Evolutionary conservation across 2,888 invertebrate genomes (phyloP).

Genomic region (Drosophila demipolita): DNA sequence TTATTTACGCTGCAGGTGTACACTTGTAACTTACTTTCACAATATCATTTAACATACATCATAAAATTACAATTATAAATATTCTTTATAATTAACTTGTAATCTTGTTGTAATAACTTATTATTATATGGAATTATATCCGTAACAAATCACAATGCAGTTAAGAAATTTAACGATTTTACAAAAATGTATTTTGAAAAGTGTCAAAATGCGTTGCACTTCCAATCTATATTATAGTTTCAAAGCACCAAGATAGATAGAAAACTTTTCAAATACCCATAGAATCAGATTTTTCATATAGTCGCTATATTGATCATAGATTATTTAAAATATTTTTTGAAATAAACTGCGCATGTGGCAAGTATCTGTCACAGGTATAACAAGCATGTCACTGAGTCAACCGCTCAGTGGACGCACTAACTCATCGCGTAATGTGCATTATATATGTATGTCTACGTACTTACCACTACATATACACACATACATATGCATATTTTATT

Average conservation of each 20-base stretch:
- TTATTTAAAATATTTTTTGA: background rate
- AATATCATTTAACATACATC: background rate
- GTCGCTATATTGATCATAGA: background rate
- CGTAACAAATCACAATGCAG: background rate
- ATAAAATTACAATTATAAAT: background rate
- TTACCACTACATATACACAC: background rate
- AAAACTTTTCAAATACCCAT: background rate
- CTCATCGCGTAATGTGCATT: slow-evolving; percentile 45
- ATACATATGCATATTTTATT: background rate
- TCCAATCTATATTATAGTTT: background rate
- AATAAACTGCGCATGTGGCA: slow-evolving; percentile 3
- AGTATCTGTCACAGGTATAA: slow-evolving; percentile 20
- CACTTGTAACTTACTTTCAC: background rate
- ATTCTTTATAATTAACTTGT: background rate
- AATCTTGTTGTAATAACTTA: background rate
- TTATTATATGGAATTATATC: background rate
- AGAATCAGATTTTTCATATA: background rate
- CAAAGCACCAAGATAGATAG: background rate
- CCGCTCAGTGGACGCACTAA: slow-evolving; percentile 9
- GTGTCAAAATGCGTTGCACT: background rate
- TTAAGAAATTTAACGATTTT: background rate
- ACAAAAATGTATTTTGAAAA: background rate
- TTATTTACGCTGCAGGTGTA: background rate
- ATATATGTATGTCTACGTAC: background rate
- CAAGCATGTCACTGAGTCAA: slow-evolving; percentile 37